Evolutionary conservation across 2,888 invertebrate species (phyloP), one percentile per base, ranked within the genome.

Genomic region (Ceramica pisi): DNA sequence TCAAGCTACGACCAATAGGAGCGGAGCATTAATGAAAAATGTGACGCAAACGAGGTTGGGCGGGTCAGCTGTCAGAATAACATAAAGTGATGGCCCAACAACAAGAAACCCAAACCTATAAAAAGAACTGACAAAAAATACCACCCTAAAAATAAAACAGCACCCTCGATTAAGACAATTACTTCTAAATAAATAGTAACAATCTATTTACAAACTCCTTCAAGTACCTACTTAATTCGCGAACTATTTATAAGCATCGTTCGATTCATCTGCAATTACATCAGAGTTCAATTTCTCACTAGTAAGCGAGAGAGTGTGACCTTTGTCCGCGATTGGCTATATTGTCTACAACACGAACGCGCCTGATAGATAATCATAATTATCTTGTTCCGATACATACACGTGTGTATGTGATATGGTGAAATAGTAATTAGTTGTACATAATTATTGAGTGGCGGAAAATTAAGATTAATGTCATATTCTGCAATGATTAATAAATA

Each of bases 261-360:
- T 53, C n/a, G 19, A 38, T 67, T 56, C 55, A 70, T 60, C 6
- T 56, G 7, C 23, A n/a, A 63, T 75, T 72, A 67, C 31, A 66
- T 61, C 63, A 73, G 31, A 68, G 71, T 67, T 74, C 56, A 81
- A 51, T 21, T 72, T 41, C 44, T 51, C 38, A 57, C n/a, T 38
- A 57, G 31, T 53, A 55, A 23, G 9, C n/a, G 35, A 61, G 65
- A 76, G 64, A 69, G 71, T 57, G 38, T 61, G 67, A 75, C 67
- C 74, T 78, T 72, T 74, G 65, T 1, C 57, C 21, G 14, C 26
- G 66, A 68, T 68, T 71, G 51, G 46, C n/a, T 60, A 77, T 56
- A 75, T 46, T 67, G 57, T 66, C 66, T 67, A 44, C 55, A 55
- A 71, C 23, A 51, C 66, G 14, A 57, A 60, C 31, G 26, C n/a